phyloP scores from a whole-genome alignment of 2,888 invertebrate genomes.

The Alentia gelatinosa region DNA sequence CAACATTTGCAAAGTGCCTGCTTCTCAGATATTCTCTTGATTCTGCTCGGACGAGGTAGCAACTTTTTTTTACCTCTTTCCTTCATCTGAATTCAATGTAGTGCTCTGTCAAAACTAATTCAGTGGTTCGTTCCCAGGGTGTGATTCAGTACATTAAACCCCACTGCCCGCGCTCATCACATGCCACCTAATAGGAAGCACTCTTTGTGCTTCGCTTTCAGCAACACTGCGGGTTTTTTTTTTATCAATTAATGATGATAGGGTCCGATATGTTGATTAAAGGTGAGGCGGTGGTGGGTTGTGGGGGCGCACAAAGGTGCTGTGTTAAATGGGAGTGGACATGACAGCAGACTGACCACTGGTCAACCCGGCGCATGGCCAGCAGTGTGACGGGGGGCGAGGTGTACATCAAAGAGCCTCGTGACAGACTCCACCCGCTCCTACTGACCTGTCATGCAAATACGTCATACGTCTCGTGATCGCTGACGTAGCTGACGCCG shows the following conservation, averaged over 20 bases:
- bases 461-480: constrained; percentile 24
- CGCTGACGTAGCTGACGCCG: background rate
- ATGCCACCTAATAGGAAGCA: background rate
- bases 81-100: background rate
- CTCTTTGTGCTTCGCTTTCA: background rate
- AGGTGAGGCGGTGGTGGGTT: constrained; percentile 1
- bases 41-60: background rate
- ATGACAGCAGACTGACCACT: background rate
- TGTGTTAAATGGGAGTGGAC: background rate
- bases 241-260: background rate
- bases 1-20: background rate
- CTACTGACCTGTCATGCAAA: background rate
- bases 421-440: background rate
- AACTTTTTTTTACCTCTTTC: background rate
- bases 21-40: background rate
- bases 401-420: background rate
- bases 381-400: background rate
- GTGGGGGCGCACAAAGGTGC: background rate
- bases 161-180: background rate
- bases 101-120: background rate
- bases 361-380: background rate
- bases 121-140: background rate
- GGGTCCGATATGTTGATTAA: constrained; percentile 23
- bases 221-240: background rate
- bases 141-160: background rate